A percentile compares a stretch with the other conserved stretches of the same genome.
Evolutionary conservation across 2,888 invertebrate genomes (phyloP).

Genomic region (Rhodophaea formosa): DNA sequence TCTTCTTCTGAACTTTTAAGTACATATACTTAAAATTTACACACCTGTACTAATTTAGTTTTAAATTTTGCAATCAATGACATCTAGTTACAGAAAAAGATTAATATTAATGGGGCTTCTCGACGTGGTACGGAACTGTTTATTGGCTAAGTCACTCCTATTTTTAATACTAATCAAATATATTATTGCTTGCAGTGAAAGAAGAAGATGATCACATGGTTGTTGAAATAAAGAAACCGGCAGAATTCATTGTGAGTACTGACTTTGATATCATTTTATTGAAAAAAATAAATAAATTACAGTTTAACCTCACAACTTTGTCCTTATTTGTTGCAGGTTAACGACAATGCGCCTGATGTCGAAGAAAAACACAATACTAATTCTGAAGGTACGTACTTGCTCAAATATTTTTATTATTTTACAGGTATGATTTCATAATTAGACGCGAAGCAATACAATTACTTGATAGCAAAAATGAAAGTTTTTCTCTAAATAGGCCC

Average conservation of each 20-base stretch:
- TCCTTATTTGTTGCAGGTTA: conserved; percentile 34
- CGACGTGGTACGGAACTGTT: too few species aligned
- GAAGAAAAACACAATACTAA: conserved; percentile 41
- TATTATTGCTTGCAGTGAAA: conserved; percentile 55
- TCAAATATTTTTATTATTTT: not conserved
- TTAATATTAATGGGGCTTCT: too few species aligned
- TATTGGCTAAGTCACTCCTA: too few species aligned
- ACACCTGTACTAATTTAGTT: too few species aligned
- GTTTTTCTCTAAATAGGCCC: too few species aligned
- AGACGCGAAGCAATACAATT: too few species aligned
- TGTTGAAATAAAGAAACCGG: conserved; percentile 68
- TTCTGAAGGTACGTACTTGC: conserved; percentile 44
- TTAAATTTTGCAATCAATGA: too few species aligned
- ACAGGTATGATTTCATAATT: not conserved
- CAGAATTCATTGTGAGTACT: conserved; percentile 58
- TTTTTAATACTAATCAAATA: not conserved
- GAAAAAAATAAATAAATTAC: conserved; percentile 7
- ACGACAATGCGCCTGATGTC: conserved; percentile 30
- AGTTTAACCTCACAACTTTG: not conserved
- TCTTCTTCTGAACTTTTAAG: too few species aligned
- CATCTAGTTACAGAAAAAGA: too few species aligned
- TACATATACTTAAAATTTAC: too few species aligned
- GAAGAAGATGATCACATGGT: conserved; percentile 68
- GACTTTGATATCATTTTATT: not conserved
- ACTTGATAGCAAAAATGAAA: too few species aligned